Evolutionary conservation across 2,113 vertebrate genomes (phyloP).

Genomic region (Phoenicopterus ruber): DNA sequence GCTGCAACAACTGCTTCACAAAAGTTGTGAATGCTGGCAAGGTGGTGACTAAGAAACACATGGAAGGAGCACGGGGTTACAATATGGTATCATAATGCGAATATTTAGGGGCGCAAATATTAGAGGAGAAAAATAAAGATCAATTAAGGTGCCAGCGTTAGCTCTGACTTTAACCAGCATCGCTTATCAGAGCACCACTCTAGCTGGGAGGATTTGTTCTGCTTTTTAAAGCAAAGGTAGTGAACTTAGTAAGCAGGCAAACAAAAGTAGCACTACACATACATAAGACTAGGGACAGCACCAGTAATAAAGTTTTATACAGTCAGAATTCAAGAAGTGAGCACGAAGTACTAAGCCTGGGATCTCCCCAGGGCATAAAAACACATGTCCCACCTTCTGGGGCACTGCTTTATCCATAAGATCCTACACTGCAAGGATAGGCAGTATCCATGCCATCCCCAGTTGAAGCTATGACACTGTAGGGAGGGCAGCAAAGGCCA

Average conservation of each 20-base stretch:
- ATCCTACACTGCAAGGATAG: not conserved
- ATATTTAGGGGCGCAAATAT: accelerated
- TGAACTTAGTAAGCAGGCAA: not conserved
- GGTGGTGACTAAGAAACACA: not conserved
- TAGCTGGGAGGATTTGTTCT: not conserved
- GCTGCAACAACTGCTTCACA: not conserved
- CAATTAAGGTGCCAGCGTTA: not conserved
- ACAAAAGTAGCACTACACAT: not conserved
- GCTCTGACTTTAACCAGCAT: not conserved
- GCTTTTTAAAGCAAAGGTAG: not conserved
- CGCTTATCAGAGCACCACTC: no score
- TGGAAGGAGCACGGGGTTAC: accelerated
- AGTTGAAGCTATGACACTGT: not conserved
- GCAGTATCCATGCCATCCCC: not conserved
- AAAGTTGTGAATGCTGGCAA: not conserved
- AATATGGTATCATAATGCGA: not conserved
- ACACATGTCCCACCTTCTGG: not conserved
- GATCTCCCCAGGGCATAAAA: not conserved
- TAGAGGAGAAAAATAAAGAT: not conserved
- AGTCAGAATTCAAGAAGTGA: not conserved
- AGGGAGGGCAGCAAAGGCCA: not conserved
- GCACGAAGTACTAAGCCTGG: not conserved
- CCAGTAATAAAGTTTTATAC: not conserved
- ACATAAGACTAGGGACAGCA: not conserved
- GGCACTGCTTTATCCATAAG: not conserved